These are phyloP conservation scores for Melipona bicolor DNA, from an alignment of 2,888 invertebrate genomes.

Conservation along the genomic window DNA sequence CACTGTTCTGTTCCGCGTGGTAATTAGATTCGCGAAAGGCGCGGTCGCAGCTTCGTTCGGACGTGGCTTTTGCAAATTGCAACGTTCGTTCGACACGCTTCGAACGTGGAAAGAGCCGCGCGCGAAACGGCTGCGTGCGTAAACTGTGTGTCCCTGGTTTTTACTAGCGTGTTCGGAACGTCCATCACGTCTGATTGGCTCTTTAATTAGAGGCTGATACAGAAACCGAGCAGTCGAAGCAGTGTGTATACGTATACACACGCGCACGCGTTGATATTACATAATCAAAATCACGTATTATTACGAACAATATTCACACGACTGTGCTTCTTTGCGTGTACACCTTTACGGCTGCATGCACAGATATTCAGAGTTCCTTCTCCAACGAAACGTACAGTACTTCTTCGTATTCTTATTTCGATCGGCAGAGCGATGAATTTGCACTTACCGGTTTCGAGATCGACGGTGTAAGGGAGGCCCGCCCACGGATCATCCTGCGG, in stretches of 20 bases:
- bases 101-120: slow-evolving; percentile 45
- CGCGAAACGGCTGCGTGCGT: slow-evolving; percentile 42
- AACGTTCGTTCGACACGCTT: slow-evolving; percentile 74
- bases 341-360: too few relatives aligned
- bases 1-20: slow-evolving; percentile 61
- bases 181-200: slow-evolving; percentile 47
- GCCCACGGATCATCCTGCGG: slow-evolving; percentile 90
- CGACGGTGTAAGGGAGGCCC: slow-evolving; percentile 92
- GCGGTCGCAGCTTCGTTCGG: slow-evolving; percentile 58
- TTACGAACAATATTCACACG: neutral
- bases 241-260: neutral
- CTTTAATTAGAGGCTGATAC: slow-evolving; percentile 47
- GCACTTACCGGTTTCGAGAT: slow-evolving; percentile 95
- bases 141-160: slow-evolving; percentile 39
- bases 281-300: slow-evolving; percentile 13
- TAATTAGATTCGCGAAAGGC: slow-evolving; percentile 73
- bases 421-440: slow-evolving; percentile 81
- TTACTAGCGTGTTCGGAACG: slow-evolving; percentile 31
- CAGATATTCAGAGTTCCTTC: too few relatives aligned
- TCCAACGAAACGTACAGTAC: too few relatives aligned
- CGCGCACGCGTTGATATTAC: neutral
- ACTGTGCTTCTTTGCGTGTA: neutral
- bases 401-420: too few relatives aligned
- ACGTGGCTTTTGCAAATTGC: slow-evolving; percentile 72
- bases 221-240: slow-evolving; percentile 19